These are phyloP conservation scores for Zeus faber DNA, from an alignment of 2,113 vertebrate species.

Conservation along the genomic window DNA sequence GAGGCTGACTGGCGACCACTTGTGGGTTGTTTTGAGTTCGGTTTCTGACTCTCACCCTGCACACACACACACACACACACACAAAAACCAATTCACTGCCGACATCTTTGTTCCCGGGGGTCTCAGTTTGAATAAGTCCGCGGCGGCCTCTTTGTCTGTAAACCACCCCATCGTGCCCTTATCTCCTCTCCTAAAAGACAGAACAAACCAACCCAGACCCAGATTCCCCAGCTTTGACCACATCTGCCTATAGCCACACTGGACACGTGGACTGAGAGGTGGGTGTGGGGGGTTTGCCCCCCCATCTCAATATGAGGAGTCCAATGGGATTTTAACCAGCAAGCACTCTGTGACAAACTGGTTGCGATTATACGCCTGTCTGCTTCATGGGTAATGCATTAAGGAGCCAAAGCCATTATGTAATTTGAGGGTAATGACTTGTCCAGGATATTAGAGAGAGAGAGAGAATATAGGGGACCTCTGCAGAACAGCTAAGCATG, in stretches of 20 bases:
- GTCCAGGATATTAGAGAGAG: conserved; percentile 32
- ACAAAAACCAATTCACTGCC: conserved; percentile 1
- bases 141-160: no score
- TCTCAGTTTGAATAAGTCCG: no score
- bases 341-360: no score
- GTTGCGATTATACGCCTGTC: conserved; percentile 33
- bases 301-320: no score
- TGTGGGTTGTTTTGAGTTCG: no score
- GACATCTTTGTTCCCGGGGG: no score
- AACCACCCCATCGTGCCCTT: background rate
- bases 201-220: conserved; percentile 16
- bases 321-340: no score
- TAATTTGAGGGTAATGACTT: conserved; percentile 56
- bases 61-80: conserved; percentile 9
- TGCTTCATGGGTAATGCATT: conserved; percentile 38
- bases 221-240: conserved; percentile 39
- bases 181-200: background rate
- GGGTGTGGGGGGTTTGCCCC: conserved; percentile 45
- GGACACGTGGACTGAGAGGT: no score
- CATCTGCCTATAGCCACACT: no score
- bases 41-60: background rate
- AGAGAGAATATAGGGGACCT: no score
- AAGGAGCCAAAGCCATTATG: conserved; percentile 40
- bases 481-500: no score
- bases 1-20: no score